phyloP scores from a whole-genome alignment of 2,888 invertebrate genomes.

The Nipponacmea schrenckii region DNA sequence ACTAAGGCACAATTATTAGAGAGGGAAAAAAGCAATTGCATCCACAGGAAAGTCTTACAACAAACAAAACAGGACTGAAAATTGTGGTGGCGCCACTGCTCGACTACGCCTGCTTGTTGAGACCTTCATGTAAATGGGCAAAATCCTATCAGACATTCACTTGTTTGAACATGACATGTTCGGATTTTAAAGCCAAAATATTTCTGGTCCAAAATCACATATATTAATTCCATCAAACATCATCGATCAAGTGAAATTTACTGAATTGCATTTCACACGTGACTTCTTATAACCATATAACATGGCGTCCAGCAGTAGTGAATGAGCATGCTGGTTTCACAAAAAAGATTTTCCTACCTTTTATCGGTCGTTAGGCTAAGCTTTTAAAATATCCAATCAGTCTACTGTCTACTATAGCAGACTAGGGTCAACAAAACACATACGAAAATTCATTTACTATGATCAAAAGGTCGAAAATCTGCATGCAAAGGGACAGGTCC shows the following conservation, averaged over 20 bases:
- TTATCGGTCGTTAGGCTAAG: neutral
- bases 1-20: no score
- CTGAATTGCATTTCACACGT: neutral
- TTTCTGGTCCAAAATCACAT: neutral
- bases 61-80: neutral
- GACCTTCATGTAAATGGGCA: neutral
- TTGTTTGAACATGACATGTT: neutral
- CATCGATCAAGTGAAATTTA: neutral
- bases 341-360: neutral
- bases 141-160: neutral
- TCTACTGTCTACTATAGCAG: neutral
- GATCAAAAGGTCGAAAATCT: constrained; percentile 2
- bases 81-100: neutral
- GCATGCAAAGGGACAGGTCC: neutral
- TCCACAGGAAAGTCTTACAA: neutral
- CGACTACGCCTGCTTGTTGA: constrained; percentile 7
- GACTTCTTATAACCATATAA: neutral
- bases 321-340: constrained; percentile 3
- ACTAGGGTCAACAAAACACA: neutral
- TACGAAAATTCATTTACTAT: constrained; percentile 7
- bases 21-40: no score
- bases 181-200: neutral
- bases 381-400: neutral
- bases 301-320: neutral
- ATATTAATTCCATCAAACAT: neutral